Base-by-base conservation (phyloP, 2,888 invertebrate species). In the Siphlonurus alternatus region DNA sequence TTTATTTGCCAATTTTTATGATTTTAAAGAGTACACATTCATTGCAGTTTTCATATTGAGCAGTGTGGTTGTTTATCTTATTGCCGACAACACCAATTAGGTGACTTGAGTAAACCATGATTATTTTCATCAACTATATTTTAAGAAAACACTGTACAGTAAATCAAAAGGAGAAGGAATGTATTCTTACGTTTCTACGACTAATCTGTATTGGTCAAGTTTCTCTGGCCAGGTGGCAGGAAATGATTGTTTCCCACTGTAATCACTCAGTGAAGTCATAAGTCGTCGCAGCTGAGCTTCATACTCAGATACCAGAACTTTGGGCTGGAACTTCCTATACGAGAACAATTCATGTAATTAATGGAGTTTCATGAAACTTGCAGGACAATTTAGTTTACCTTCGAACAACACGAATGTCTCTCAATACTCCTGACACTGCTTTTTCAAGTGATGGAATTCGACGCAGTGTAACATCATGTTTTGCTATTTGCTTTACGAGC, bases 161-260 rank as follows among this genome's bases (percentile, higher is more conserved):
- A n/a, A n/a, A n/a, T n/a, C n/a, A n/a, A n/a, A n/a, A n/a, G n/a
- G n/a, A n/a, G n/a, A n/a, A n/a, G n/a, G n/a, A n/a, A n/a, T n/a
- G n/a, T n/a, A n/a, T 68, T 82, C 85, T 82, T 79, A 93, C 92
- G 89, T 87, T 80, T 93, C 93, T 56, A 93, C 87, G 23, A 93
- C 92, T 64, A 93, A 84, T 77, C 93, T 87, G 72, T 87, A 88
- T 71, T 87, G 80, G 10, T 82, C 78, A 22, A 95, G 79, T 65
- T 83, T 81, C 53, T 81, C 77, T 0, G 93, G 91, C 83, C 93
- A 90, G 23, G 79, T 76, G 60, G 78, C 75, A 0, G 93, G 88
- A 75, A 85, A 87, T 66, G 81, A 84, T 69, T 81, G 77, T 60
- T 76, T 75, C 53, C 84, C 83, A 64, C 83, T 79, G 72, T 83